Evolutionary conservation across 2,888 invertebrate genomes (phyloP).

Genomic region (Chouioia cunea): DNA sequence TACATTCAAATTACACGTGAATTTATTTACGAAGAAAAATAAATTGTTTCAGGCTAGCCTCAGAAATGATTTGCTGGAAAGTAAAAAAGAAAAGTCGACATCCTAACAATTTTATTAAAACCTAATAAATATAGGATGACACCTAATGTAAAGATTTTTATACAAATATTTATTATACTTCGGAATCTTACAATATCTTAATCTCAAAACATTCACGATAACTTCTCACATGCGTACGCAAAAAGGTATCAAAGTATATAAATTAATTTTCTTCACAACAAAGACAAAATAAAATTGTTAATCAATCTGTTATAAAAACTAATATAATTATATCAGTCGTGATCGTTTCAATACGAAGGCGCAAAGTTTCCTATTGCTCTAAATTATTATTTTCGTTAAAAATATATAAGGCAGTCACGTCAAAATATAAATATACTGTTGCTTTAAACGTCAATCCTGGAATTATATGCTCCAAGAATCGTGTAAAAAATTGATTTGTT

Average conservation of each 20-base stretch:
- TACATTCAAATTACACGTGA: not conserved
- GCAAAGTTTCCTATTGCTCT: conserved; percentile 27
- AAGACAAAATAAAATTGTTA: conserved; percentile 21
- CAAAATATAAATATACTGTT: conserved; percentile 9
- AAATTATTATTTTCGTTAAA: conserved; percentile 28
- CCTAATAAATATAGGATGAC: conserved; percentile 19
- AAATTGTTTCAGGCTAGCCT: conserved; percentile 43
- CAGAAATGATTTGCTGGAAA: conserved; percentile 38
- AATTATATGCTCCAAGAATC: conserved; percentile 26
- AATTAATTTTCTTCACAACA: conserved; percentile 38
- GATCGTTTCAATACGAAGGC: conserved; percentile 26
- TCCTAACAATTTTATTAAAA: conserved; percentile 3
- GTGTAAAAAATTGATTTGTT: conserved; percentile 40
- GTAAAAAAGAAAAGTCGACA: conserved; percentile 23
- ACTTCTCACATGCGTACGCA: conserved; percentile 41
- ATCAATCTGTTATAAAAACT: conserved; percentile 29
- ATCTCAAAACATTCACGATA: conserved; percentile 40
- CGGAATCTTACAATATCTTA: conserved; percentile 46
- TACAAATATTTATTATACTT: conserved; percentile 45
- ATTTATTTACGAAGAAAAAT: conserved; percentile 19
- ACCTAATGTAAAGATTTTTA: conserved; percentile 25
- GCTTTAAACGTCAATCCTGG: conserved; percentile 18
- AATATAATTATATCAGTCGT: conserved; percentile 41
- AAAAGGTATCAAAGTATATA: conserved; percentile 41
- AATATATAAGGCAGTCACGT: conserved; percentile 36